Conservation (phyloP, 2,113 vertebrate genomes). For the Lampris incognitus region DNA sequence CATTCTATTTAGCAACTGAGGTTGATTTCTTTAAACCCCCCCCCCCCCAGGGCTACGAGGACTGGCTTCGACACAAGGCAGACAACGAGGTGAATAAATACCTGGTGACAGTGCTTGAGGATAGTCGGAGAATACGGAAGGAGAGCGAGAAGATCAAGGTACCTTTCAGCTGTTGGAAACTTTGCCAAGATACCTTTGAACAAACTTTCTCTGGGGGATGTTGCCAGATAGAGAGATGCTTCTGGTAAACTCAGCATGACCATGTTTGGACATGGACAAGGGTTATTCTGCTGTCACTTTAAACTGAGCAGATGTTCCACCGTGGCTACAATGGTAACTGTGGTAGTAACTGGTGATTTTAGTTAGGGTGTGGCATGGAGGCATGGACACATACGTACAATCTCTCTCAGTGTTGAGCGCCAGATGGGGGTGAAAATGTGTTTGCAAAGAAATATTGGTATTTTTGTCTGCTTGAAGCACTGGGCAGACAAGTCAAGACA, state of each 20-base stretch:
- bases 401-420: too few species aligned
- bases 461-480: too few species aligned
- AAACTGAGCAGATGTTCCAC: constrained; percentile 21
- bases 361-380: background rate
- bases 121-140: constrained; percentile 84
- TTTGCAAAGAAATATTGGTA: too few species aligned
- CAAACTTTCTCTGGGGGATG: constrained; percentile 20
- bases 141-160: constrained; percentile 97
- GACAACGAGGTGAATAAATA: constrained; percentile 98
- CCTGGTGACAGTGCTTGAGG: constrained; percentile 88
- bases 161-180: constrained; percentile 46
- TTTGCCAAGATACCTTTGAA: background rate
- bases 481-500: too few species aligned
- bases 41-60: constrained; percentile 92
- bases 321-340: constrained; percentile 22
- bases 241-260: constrained; percentile 15
- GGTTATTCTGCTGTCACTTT: constrained; percentile 12
- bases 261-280: constrained; percentile 25
- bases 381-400: background rate
- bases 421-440: too few species aligned
- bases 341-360: background rate
- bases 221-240: constrained; percentile 8
- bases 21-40: constrained; percentile 27
- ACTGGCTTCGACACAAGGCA: constrained; percentile 97
- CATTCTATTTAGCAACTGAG: constrained; percentile 11